A percentile compares a stretch with the other conserved stretches of the same genome.
These are phyloP conservation scores for Xerus inauris DNA, from an alignment of 2,113 vertebrate species.

Conservation along the genomic window DNA sequence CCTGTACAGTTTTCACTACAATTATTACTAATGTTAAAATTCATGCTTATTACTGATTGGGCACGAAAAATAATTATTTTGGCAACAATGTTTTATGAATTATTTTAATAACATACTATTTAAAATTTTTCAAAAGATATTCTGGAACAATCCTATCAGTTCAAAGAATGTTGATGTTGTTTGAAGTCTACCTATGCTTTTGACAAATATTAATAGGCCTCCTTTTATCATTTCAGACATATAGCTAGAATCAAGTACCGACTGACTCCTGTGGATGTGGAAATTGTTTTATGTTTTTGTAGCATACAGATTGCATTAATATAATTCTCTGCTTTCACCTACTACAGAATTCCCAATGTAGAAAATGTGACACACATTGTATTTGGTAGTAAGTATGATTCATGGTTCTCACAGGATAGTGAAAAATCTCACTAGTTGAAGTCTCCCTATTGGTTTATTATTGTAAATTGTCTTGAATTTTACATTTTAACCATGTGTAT, in stretches of 20 bases:
- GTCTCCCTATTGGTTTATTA: conserved; percentile 43
- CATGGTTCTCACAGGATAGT: background rate
- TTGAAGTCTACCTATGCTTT: conserved; percentile 48
- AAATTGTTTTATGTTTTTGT: conserved; percentile 75
- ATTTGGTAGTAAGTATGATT: conserved; percentile 28
- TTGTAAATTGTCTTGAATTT: conserved; percentile 58
- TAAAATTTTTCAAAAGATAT: background rate
- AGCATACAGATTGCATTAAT: conserved; percentile 66
- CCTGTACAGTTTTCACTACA: background rate
- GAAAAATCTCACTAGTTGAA: conserved; percentile 45
- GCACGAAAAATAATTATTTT: background rate
- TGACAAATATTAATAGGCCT: conserved; percentile 61
- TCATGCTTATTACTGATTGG: background rate
- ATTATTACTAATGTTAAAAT: background rate
- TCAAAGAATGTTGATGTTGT: background rate
- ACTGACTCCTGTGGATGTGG: conserved; percentile 44
- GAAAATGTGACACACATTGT: background rate
- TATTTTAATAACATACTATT: background rate
- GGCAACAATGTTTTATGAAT: background rate
- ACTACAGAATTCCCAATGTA: background rate
- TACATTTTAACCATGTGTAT: background rate
- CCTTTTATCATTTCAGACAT: conserved; percentile 66
- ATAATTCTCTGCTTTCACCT: conserved; percentile 44
- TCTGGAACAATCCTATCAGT: background rate
- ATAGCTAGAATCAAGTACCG: conserved; percentile 65